Evolutionary conservation across 1,140 invertebrate genomes (phyloP), one percentile per base, ranked within the genome.

Genomic region (Liolophura sinensis): DNA sequence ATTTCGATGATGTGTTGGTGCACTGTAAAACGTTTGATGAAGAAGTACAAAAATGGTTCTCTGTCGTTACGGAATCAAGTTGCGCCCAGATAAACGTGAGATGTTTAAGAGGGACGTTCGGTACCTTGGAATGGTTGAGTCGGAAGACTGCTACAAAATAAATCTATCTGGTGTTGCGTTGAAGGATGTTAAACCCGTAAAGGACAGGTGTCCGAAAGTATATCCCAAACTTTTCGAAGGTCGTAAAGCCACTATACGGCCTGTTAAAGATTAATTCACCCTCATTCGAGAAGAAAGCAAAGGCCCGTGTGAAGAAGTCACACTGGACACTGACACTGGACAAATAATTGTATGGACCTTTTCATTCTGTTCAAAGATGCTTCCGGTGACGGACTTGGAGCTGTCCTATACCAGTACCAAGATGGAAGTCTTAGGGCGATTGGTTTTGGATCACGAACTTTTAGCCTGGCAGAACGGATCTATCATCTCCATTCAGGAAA

Each of bases 141-240:
- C 69, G 60, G 47, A 24, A 20, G 25, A 65, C 22, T 63, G 68
- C 0, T 65, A 85, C 24, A 58, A 72, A 40, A 80, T 79, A 52
- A 74, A 77, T 71, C 75, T 78, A n/a, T 68, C 69, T 20, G 86
- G 79, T 87, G 22, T 11, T 64, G 40, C 76, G 78, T 22, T 67
- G 86, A 1, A 66, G 69, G 16, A 69, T 55, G 52, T 65, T 70
- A 4, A 15, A 22, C 14, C 66, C 69, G 31, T 74, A 66, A 59
- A 80, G 66, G 62, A 62, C 75, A 7, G 77, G 79, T 48, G 77
- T 79, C 65, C 60, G 79, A 1, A 73, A 74, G 67, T 86, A 85
- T 72, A 75, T 86, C 24, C 77, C 65, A 67, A 76, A 79, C 66
- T 72, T 73, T 79, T 83, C 81, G 7, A 24, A 68, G 22, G 52